Conservation (phyloP, 2,888 invertebrate genomes). For the Lasioglossum pauxillum region DNA sequence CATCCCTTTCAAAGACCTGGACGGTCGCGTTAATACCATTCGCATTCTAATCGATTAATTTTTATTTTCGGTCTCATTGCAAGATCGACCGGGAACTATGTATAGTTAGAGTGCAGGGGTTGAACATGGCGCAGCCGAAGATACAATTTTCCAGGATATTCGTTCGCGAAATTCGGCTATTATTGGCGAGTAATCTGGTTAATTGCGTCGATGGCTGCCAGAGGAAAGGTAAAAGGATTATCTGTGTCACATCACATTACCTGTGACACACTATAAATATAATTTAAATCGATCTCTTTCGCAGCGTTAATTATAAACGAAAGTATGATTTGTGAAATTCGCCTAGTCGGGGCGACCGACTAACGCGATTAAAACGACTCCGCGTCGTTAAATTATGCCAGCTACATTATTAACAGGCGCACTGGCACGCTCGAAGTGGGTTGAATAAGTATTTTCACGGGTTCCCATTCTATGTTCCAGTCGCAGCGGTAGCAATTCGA, state of each 20-base stretch:
- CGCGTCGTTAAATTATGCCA: not conserved
- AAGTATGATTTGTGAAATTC: constrained; percentile 15
- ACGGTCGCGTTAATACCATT: constrained; percentile 34
- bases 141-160: constrained; percentile 48
- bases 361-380: constrained; percentile 1
- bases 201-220: constrained; percentile 34
- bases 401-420: not conserved
- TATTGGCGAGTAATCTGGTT: constrained; percentile 37
- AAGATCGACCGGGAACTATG: constrained; percentile 58
- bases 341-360: not conserved
- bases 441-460: not conserved
- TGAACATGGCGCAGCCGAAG: constrained; percentile 22
- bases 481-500: not conserved
- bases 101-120: constrained; percentile 53
- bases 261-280: constrained; percentile 17
- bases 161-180: constrained; percentile 31
- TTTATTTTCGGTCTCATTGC: constrained; percentile 60
- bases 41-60: constrained; percentile 60
- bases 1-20: not conserved
- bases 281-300: constrained; percentile 2
- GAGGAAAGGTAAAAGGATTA: constrained; percentile 22
- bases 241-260: constrained; percentile 4
- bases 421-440: not conserved
- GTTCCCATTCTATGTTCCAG: not conserved
- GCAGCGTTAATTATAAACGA: constrained; percentile 3